Evolutionary conservation across 1,140 invertebrate species (phyloP).

Genomic region (Psilanteris sp.): DNA sequence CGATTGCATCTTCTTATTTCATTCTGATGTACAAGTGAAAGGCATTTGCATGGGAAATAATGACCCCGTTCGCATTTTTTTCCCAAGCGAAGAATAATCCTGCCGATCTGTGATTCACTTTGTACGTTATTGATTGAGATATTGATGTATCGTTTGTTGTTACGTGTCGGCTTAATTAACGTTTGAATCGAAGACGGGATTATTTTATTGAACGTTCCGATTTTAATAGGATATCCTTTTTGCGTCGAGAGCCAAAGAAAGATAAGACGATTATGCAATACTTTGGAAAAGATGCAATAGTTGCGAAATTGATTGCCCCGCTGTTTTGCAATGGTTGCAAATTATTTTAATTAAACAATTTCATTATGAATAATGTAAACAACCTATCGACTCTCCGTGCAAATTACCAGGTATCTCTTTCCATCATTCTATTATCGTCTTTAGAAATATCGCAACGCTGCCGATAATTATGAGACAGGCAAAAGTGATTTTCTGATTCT

Average conservation of each 20-base stretch:
- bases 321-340: conserved; percentile 19
- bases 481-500: conserved; percentile 27
- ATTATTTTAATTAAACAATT: conserved; percentile 56
- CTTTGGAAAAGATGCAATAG: conserved; percentile 13
- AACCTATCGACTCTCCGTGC: background rate
- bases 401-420: conserved; percentile 9
- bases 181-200: conserved; percentile 23
- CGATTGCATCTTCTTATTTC: conserved; percentile 58
- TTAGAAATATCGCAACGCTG: background rate
- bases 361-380: conserved; percentile 34
- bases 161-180: conserved; percentile 59
- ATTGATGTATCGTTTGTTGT: conserved; percentile 58
- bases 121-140: conserved; percentile 59
- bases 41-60: conserved; percentile 60
- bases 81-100: conserved; percentile 11
- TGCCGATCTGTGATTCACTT: conserved; percentile 49
- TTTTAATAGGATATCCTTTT: conserved; percentile 30
- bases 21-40: conserved; percentile 53
- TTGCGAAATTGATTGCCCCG: conserved; percentile 27
- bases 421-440: conserved; percentile 19
- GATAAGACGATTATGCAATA: conserved; percentile 38
- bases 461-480: conserved; percentile 4
- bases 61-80: conserved; percentile 56
- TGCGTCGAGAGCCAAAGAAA: conserved; percentile 6
- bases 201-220: conserved; percentile 37